A percentile compares a stretch with the other conserved stretches of the same genome.
Conservation (phyloP, 2,797 vertebrate genomes). For the Esox lucius region DNA sequence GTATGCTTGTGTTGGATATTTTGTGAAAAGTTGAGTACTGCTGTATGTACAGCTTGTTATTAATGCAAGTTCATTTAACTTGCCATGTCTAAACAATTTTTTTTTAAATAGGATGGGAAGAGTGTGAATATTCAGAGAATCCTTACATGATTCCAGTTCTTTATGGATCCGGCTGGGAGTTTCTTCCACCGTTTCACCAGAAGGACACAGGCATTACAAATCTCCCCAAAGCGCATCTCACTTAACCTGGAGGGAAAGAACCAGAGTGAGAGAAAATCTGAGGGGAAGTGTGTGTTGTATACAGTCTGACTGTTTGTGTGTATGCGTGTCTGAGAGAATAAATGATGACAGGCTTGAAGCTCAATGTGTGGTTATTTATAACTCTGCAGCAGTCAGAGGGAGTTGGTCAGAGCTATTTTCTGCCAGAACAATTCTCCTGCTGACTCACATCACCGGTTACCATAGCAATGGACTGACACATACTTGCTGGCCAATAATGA, state of each 20-base stretch:
- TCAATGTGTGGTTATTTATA: neutral
- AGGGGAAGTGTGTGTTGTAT: neutral
- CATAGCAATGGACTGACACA: constrained; percentile 10
- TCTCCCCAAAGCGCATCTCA: constrained; percentile 90
- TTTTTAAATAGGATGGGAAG: neutral
- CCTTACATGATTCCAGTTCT: constrained; percentile 98
- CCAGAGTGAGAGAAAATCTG: constrained; percentile 16
- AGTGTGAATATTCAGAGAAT: constrained; percentile 5
- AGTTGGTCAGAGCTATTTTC: constrained; percentile 7
- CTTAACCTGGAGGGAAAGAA: constrained; percentile 72
- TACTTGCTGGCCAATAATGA: neutral
- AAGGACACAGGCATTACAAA: constrained; percentile 97
- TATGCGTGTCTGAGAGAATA: neutral
- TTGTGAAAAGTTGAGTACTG: too few relatives aligned
- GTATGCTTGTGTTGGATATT: too few relatives aligned
- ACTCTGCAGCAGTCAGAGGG: neutral
- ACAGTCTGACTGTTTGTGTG: neutral
- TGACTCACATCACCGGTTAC: constrained; percentile 13
- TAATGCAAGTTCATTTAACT: too few relatives aligned
- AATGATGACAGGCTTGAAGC: neutral
- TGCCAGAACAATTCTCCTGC: neutral
- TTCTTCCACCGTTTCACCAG: constrained; percentile 99
- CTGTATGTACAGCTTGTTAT: too few relatives aligned
- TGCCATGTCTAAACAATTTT: too few relatives aligned
- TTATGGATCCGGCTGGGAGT: constrained; percentile 94